phyloP scores from a whole-genome alignment of 2,888 invertebrate species.

The Tachina fera region DNA sequence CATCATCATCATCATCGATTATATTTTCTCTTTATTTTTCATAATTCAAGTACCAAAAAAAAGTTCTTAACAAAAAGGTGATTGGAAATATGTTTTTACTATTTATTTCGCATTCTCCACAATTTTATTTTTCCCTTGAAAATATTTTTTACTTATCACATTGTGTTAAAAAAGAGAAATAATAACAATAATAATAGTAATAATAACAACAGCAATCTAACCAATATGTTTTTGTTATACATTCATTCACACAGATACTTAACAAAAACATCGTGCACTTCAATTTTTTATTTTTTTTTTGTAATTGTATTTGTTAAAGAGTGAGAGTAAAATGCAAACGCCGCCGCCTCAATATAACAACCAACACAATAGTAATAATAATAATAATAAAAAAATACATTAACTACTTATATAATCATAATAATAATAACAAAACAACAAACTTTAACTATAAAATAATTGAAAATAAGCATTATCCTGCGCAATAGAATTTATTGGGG shows the following conservation, averaged over 20 bases:
- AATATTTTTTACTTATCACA: constrained; percentile 30
- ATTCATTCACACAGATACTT: constrained; percentile 38
- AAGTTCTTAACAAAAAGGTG: constrained; percentile 63
- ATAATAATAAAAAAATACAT: constrained; percentile 56
- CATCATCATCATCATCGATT: constrained; percentile 44
- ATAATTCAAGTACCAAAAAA: constrained; percentile 53
- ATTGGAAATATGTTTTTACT: constrained; percentile 68
- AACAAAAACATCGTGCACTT: constrained; percentile 28
- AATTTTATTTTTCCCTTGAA: constrained; percentile 44
- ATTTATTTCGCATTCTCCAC: constrained; percentile 22
- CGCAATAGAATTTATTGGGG: constrained; percentile 35
- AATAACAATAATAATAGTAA: constrained; percentile 47
- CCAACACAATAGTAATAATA: constrained; percentile 12
- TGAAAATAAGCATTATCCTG: constrained; percentile 66
- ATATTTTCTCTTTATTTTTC: constrained; percentile 49
- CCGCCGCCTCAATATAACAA: constrained; percentile 3
- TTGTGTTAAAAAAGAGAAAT: constrained; percentile 42
- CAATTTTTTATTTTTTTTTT: constrained; percentile 17
- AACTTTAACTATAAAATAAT: constrained; percentile 66
- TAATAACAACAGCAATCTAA: constrained; percentile 36
- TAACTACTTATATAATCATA: constrained; percentile 65
- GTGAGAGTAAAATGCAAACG: constrained; percentile 38
- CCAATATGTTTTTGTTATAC: constrained; percentile 58
- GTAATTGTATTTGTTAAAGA: constrained; percentile 31
- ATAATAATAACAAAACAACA: constrained; percentile 59